Percentiles rank a stretch among this genome's conserved stretches.
Evolutionary conservation across 2,888 invertebrate genomes (phyloP).

Genomic region (Coelinius sp.): DNA sequence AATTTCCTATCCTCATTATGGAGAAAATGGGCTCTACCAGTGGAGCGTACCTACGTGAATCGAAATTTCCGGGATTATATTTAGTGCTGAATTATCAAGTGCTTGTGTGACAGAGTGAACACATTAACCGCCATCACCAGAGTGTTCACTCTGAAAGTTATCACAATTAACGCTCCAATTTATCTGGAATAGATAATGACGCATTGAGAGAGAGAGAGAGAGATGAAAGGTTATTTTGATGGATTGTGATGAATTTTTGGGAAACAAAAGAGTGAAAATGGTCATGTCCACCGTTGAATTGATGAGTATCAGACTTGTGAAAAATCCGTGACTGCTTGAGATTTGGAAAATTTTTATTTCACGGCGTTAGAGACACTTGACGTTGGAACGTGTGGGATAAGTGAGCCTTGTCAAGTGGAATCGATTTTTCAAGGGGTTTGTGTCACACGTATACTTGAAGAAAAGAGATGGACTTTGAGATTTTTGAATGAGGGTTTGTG

Average conservation of each 20-base stretch:
- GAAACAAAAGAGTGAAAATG: too few relatives aligned
- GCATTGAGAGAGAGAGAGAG: not conserved
- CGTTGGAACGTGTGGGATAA: slow-evolving; percentile 11
- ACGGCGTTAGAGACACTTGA: not conserved
- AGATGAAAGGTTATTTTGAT: too few relatives aligned
- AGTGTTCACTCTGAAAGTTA: slow-evolving; percentile 2
- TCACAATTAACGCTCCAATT: slow-evolving; percentile 4
- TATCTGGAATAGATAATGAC: not conserved
- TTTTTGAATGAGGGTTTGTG: not conserved
- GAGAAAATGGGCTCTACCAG: not conserved
- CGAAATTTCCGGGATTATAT: slow-evolving; percentile 10
- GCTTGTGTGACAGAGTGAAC: slow-evolving; percentile 5
- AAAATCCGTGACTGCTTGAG: too few relatives aligned
- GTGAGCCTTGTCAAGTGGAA: slow-evolving; percentile 19
- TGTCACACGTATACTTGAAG: slow-evolving; percentile 18
- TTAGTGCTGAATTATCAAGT: slow-evolving; percentile 8
- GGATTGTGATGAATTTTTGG: too few relatives aligned
- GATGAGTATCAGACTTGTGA: too few relatives aligned
- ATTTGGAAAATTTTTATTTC: too few relatives aligned
- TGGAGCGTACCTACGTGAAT: not conserved
- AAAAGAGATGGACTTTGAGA: not conserved
- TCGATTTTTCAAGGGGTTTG: slow-evolving; percentile 12
- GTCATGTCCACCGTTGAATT: too few relatives aligned
- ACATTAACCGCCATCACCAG: not conserved
- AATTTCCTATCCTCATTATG: slow-evolving; percentile 5